Evolutionary conservation across 2,888 invertebrate species (phyloP).

Genomic region (Temnothorax ravouxi): DNA sequence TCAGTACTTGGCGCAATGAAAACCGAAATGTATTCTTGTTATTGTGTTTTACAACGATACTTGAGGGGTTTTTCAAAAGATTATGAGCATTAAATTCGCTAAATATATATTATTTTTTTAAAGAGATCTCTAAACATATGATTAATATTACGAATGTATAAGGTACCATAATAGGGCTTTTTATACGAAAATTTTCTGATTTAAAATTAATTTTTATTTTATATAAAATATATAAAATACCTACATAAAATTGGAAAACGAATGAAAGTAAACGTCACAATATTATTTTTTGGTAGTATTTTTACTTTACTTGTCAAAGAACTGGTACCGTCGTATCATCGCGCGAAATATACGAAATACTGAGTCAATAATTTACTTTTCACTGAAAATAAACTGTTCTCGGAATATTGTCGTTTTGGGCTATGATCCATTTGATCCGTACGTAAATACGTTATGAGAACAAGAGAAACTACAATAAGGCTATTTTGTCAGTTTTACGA

Average conservation of each 20-base stretch:
- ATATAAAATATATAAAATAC: background rate
- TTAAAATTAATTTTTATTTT: background rate
- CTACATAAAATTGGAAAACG: background rate
- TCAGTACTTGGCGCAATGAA: slow-evolving; percentile 13
- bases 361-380: slow-evolving; percentile 28
- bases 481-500: background rate
- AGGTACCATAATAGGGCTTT: background rate
- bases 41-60: background rate
- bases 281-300: background rate
- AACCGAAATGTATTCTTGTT: slow-evolving; percentile 6
- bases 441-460: slow-evolving; percentile 19
- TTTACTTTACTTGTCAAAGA: slow-evolving; percentile 21
- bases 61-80: background rate
- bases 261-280: background rate
- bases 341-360: slow-evolving; percentile 4
- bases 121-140: background rate
- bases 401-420: background rate
- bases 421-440: slow-evolving; percentile 14
- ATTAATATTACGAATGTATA: background rate
- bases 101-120: slow-evolving; percentile 2
- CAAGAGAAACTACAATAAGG: background rate
- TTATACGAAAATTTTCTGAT: background rate
- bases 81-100: background rate
- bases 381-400: background rate
- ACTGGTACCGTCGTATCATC: background rate